Evolutionary conservation across 2,113 vertebrate genomes (phyloP).

Genomic region (Nanger granti): DNA sequence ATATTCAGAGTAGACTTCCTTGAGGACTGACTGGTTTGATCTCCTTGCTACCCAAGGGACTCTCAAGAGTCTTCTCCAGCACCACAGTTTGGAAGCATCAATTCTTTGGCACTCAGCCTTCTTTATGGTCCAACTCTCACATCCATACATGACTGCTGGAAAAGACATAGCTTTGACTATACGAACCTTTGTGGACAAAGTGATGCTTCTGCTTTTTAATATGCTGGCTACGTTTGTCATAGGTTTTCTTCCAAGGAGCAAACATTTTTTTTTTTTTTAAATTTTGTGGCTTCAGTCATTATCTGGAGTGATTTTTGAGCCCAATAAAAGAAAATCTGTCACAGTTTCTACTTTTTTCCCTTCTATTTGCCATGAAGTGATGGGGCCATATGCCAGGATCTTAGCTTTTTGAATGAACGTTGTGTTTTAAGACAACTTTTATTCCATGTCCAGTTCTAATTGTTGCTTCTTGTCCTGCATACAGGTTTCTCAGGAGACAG

Average conservation of each 20-base stretch:
- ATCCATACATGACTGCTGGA: background rate
- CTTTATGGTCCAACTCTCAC: background rate
- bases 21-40: background rate
- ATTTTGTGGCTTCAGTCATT: background rate
- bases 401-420: background rate
- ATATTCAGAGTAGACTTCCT: background rate
- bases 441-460: background rate
- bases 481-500: background rate
- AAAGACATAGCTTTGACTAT: background rate
- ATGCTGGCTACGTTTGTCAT: accelerated
- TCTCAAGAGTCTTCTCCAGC: background rate
- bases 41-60: background rate
- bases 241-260: background rate
- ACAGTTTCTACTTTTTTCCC: background rate
- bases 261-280: background rate
- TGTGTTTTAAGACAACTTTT: background rate
- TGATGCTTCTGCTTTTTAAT: background rate
- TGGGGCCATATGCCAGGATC: background rate
- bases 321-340: background rate
- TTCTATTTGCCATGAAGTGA: background rate
- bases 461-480: background rate
- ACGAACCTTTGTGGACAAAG: background rate
- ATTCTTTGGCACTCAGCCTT: background rate
- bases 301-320: background rate
- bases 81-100: background rate